Evolutionary conservation across 2,797 vertebrate genomes (phyloP), one percentile per base, ranked within the genome.

Genomic region (Cryptoblepharus egeriae): DNA sequence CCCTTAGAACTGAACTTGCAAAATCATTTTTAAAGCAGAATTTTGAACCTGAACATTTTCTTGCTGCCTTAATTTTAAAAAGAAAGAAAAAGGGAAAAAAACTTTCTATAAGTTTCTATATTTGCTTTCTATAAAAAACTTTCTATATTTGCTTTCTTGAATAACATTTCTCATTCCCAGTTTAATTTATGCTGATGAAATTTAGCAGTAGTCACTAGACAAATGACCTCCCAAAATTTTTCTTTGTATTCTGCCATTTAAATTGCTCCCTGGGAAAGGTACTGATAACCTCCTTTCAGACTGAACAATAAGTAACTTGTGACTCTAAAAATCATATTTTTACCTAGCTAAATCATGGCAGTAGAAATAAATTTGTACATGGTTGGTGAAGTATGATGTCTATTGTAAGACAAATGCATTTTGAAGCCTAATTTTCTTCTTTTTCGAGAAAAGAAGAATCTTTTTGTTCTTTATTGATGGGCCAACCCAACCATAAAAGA

Each of bases 401-500:
- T 91, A 35, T 87, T 92, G 84, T 90, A 94, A 93, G 86, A 93
- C 75, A 91, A 84, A 93, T 90, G 67, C 80, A 91, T 94, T 90
- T 87, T 87, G 89, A 91, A 90, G 82, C 63, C 87, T 89, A 91
- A 93, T 93, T 85, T 93, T 93, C 82, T 28, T 32, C 30, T 57
- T 8, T 35, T 3, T 26, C n/a, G 5, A 88, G 90, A 87, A 87
- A 26, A 0, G 72, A 87, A 55, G 37, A 83, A 37, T 78, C 75
- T 90, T 89, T 91, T 87, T 93, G 30, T 93, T 95, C 79, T 75
- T 73, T 93, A 91, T 92, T 94, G 92, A 95, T 93, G 85, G 82
- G 77, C 85, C 92, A 94, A 94, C 88, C 80, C 92, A 95, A 87
- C 87, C 87, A 91, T 93, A 93, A 93, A 93, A 94, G 82, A 93